Evolutionary conservation across 2,113 vertebrate genomes (phyloP).

Genomic region (Panthera tigris): DNA sequence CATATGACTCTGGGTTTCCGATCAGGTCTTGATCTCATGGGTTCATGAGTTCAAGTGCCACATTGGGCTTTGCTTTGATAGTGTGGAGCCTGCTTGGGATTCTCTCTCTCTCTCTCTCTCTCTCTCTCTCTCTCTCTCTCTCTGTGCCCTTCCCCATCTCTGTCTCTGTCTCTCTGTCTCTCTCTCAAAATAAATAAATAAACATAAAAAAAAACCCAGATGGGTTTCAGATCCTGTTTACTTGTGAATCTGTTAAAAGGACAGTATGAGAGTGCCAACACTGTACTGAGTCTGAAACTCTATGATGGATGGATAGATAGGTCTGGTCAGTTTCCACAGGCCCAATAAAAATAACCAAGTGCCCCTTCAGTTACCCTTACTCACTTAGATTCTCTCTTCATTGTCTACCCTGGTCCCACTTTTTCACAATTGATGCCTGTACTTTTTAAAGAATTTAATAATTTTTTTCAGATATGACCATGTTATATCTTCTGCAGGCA

Average conservation of each 20-base stretch:
- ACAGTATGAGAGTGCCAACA: background rate
- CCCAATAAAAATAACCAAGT: background rate
- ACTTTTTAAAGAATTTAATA: background rate
- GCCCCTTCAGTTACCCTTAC: background rate
- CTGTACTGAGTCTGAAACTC: background rate
- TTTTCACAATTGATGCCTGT: background rate
- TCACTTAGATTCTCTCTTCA: background rate
- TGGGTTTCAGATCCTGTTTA: background rate
- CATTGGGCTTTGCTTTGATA: no score
- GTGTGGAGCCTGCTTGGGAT: no score
- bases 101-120: no score
- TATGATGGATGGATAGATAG: background rate
- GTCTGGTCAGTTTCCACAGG: background rate
- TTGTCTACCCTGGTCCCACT: background rate
- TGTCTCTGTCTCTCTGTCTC: no score
- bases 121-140: no score
- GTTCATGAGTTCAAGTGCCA: no score
- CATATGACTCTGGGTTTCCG: no score
- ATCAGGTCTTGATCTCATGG: no score
- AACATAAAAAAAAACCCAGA: background rate
- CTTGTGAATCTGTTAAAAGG: background rate
- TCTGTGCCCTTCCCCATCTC: no score
- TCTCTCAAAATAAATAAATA: no score
- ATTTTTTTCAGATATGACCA: background rate
- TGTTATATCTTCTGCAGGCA: background rate